A percentile compares a stretch with the other conserved stretches of the same genome.
Evolutionary conservation across 2,888 invertebrate species (phyloP).

Genomic region (Lycaena phlaeas): DNA sequence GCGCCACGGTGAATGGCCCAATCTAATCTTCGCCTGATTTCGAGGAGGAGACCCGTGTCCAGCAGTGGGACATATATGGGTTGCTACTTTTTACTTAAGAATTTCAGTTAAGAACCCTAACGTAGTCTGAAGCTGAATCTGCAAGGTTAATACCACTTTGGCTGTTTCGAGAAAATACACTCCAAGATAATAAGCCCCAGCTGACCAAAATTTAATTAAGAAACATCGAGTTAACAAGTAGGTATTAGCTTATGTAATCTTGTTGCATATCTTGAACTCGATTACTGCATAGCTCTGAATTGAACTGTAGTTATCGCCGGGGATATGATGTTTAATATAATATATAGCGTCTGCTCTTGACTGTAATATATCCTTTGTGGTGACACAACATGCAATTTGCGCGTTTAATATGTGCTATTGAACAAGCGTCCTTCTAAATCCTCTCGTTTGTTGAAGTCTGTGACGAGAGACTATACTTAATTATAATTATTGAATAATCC

Average conservation of each 20-base stretch:
- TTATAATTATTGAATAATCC: no score
- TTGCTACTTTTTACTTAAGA: no score
- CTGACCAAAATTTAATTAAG: constrained; percentile 2
- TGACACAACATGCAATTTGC: constrained; percentile 8
- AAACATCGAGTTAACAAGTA: constrained; percentile 1
- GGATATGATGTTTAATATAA: constrained; percentile 13
- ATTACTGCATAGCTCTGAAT: constrained; percentile 26
- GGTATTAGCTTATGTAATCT: constrained; percentile 22
- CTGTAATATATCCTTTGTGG: constrained; percentile 6
- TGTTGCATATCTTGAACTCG: constrained; percentile 19
- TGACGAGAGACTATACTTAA: no score
- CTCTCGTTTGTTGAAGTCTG: not conserved
- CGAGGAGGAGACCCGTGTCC: no score
- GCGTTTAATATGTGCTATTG: not conserved
- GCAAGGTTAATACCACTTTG: no score
- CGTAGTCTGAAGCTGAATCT: no score
- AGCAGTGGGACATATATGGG: no score
- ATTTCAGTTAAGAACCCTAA: no score
- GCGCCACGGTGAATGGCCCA: no score
- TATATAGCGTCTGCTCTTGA: constrained; percentile 5
- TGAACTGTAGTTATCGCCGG: constrained; percentile 23
- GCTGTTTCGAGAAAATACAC: no score
- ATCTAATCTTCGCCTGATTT: no score
- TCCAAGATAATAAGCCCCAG: no score
- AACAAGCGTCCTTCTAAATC: not conserved